Percentiles rank a stretch among this genome's conserved stretches.
Evolutionary conservation across 2,797 vertebrate species (phyloP).

Genomic region (Chiroxiphia lanceolata): DNA sequence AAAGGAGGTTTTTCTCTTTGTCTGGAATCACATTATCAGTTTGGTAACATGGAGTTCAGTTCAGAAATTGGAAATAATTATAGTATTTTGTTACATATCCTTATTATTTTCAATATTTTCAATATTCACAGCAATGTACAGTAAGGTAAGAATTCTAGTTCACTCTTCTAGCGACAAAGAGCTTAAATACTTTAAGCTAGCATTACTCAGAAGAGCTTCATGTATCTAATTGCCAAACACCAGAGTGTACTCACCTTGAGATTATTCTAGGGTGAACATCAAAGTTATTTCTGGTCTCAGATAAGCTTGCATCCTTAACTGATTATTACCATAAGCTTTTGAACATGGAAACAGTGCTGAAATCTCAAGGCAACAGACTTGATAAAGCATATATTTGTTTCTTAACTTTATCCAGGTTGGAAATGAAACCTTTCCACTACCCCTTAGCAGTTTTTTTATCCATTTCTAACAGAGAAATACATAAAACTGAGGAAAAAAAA

Average conservation of each 20-base stretch:
- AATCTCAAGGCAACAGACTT: neutral
- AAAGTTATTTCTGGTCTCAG: neutral
- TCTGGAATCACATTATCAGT: neutral
- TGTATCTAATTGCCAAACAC: neutral
- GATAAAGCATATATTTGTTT: neutral
- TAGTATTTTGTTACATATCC: neutral
- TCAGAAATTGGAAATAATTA: neutral
- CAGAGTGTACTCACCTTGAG: neutral
- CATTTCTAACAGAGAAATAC: neutral
- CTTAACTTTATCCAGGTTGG: neutral
- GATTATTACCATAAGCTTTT: neutral
- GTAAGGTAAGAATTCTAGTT: neutral
- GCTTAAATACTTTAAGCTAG: neutral
- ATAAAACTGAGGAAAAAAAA: neutral
- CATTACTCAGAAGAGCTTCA: neutral
- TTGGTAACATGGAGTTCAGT: neutral
- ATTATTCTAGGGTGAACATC: conserved; percentile 16
- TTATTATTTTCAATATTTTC: neutral
- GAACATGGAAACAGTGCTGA: neutral
- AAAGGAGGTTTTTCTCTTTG: neutral
- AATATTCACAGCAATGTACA: neutral
- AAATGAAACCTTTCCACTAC: neutral
- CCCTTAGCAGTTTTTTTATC: neutral
- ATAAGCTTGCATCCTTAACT: neutral
- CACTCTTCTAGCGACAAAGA: neutral